Percentiles rank a stretch among this genome's conserved stretches.
These are phyloP conservation scores for Steatornis caripensis DNA, from an alignment of 2,113 vertebrate genomes.

Conservation along the genomic window DNA sequence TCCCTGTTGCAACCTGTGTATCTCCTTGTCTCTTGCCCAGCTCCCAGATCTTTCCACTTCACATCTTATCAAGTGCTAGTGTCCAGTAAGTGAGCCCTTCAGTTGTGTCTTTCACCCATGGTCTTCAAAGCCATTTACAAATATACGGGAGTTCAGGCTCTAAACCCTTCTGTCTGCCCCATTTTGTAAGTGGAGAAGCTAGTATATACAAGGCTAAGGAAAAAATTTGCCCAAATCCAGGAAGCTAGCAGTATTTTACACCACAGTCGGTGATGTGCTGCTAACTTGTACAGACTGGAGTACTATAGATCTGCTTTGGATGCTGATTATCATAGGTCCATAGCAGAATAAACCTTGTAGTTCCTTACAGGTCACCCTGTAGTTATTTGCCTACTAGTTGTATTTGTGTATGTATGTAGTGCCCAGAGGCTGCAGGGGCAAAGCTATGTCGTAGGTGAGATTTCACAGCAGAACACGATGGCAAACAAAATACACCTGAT, in stretches of 20 bases:
- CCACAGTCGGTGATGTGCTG: too few species aligned
- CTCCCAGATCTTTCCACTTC: not conserved
- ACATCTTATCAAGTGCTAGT: not conserved
- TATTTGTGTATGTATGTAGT: not conserved
- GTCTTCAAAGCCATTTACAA: not conserved
- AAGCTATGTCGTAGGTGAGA: not conserved
- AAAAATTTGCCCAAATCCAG: not conserved
- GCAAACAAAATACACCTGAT: not conserved
- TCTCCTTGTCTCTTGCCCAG: not conserved
- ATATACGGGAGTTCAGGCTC: not conserved
- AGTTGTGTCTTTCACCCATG: not conserved
- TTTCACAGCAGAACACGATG: not conserved
- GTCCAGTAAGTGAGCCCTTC: not conserved
- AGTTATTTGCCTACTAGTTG: not conserved
- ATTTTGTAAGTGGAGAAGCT: not conserved
- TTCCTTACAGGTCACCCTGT: not conserved
- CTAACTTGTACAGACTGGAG: not conserved
- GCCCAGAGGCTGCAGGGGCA: not conserved
- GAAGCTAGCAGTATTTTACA: not conserved
- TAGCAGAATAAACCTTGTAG: not conserved
- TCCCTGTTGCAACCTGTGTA: not conserved
- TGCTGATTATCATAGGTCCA: not conserved
- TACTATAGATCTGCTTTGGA: not conserved
- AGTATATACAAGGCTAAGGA: not conserved
- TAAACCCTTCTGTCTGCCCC: not conserved